Percentiles rank a stretch among this genome's conserved stretches.
Evolutionary conservation across 2,113 vertebrate genomes (phyloP).

Genomic region (Ceyx melanurus): DNA sequence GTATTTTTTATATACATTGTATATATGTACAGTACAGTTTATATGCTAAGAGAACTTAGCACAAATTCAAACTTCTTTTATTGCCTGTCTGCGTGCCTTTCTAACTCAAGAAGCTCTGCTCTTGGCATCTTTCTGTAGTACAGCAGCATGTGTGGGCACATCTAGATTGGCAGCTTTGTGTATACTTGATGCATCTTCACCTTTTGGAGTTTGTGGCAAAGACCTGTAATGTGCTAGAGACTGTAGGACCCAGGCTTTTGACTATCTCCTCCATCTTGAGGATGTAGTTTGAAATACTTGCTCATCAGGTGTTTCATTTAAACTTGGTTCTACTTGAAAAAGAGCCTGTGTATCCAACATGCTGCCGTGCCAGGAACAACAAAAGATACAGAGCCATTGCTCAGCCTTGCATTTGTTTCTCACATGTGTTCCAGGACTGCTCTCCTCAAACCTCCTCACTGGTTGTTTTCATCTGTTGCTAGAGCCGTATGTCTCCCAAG

Average conservation of each 20-base stretch:
- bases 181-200: background rate
- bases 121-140: conserved; percentile 8
- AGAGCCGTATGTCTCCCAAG: background rate
- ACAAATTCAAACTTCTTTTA: background rate
- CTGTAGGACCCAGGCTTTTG: background rate
- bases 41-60: background rate
- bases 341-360: background rate
- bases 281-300: background rate
- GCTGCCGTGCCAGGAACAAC: conserved; percentile 26
- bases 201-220: background rate
- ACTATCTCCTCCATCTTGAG: background rate
- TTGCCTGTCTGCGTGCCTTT: background rate
- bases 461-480: conserved; percentile 36
- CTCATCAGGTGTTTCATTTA: conserved; percentile 40
- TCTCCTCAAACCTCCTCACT: conserved; percentile 1
- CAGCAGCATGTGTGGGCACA: conserved; percentile 16
- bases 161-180: conserved; percentile 9
- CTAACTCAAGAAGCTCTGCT: conserved; percentile 1
- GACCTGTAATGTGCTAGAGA: background rate
- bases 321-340: conserved; percentile 29
- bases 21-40: background rate
- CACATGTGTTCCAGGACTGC: conserved; percentile 30
- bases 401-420: conserved; percentile 32
- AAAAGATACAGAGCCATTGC: conserved; percentile 4
- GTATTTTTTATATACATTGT: background rate